Base-by-base conservation (phyloP, 2,113 vertebrate species). In the Murina feae region DNA sequence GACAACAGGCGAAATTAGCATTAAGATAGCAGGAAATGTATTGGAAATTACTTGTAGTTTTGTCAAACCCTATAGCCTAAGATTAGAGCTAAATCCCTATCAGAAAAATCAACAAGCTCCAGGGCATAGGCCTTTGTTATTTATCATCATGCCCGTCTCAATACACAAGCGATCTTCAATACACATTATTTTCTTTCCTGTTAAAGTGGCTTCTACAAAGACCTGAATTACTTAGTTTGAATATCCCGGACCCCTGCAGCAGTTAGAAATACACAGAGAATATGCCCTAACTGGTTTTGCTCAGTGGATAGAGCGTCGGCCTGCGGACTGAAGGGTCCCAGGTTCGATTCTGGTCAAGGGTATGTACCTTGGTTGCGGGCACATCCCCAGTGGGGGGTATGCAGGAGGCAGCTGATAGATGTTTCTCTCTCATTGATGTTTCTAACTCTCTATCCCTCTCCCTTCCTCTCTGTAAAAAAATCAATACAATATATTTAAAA, bases 31-130 rank as follows among this genome's bases (percentile, higher is more conserved):
- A 87, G 85, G 65, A 75, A 74, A 74, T 63, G 14, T 39, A 39
- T 80, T 88, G 39, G 10, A 89, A 96, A 65, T 93, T 91, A 65
- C 71, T 60, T 84, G 28, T 17, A 25, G 84, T 44, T 92, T 85
- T 84, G 9, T 76, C 28, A 90, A 94, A 90, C 23, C 21, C 32
- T 85, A 18, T 76, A 86, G 75, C 80, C 68, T 96, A 89, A 95
- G 51, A 71, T 87, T 92, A 86, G n/a, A 90, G 42, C 25, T 53
- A 81, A 32, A 72, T 72, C 84, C 47, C 17, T 51, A 71, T 3
- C 16, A 47, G 81, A 96, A 96, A 95, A 92, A 86, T 69, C 93
- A 90, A 96, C 42, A 85, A 65, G 32, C n/a, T 74, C 53, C 65
- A 75, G 86, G 75, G 44, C 53, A 63, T 60, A 63, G 83, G 55